These are phyloP conservation scores for Takifugu rubripes DNA, from an alignment of 2,797 vertebrate species.

Conservation along the genomic window DNA sequence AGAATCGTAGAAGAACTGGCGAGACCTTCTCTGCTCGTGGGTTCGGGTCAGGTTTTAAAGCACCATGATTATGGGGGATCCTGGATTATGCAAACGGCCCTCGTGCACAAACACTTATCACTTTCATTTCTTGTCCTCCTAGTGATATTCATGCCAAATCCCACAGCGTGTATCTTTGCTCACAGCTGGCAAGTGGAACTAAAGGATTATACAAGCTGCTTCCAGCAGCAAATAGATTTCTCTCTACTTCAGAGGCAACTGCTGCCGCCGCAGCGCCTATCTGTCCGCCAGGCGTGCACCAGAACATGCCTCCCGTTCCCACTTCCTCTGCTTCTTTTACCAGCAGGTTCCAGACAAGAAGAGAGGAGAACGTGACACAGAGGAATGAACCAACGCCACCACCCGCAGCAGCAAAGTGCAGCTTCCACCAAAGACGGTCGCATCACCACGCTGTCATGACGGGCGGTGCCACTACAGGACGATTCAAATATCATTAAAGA, in stretches of 20 bases:
- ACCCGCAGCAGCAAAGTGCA: background rate
- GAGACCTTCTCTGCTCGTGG: slow-evolving; percentile 31
- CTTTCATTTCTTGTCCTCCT: slow-evolving; percentile 82
- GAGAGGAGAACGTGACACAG: slow-evolving; percentile 4
- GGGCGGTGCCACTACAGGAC: too few species aligned
- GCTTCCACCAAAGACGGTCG: too few species aligned
- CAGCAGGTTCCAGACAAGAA: slow-evolving; percentile 44
- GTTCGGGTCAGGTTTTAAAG: slow-evolving; percentile 64
- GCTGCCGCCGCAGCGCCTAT: slow-evolving; percentile 74
- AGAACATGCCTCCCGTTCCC: slow-evolving; percentile 63
- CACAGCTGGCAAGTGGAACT: slow-evolving; percentile 91
- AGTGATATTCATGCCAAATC: slow-evolving; percentile 81
- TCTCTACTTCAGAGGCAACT: slow-evolving; percentile 80
- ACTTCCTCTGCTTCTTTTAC: slow-evolving; percentile 66
- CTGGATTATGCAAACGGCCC: slow-evolving; percentile 79
- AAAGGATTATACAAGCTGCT: slow-evolving; percentile 90
- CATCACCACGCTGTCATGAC: too few species aligned
- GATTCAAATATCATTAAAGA: too few species aligned
- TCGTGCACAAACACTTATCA: slow-evolving; percentile 77
- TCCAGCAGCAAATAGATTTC: slow-evolving; percentile 85
- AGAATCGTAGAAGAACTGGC: too few species aligned
- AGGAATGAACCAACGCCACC: background rate
- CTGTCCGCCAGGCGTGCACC: slow-evolving; percentile 77
- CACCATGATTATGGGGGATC: slow-evolving; percentile 76
- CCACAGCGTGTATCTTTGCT: slow-evolving; percentile 86